phyloP scores from a whole-genome alignment of 2,888 invertebrate genomes.

The Melangyna quadrimaculata region DNA sequence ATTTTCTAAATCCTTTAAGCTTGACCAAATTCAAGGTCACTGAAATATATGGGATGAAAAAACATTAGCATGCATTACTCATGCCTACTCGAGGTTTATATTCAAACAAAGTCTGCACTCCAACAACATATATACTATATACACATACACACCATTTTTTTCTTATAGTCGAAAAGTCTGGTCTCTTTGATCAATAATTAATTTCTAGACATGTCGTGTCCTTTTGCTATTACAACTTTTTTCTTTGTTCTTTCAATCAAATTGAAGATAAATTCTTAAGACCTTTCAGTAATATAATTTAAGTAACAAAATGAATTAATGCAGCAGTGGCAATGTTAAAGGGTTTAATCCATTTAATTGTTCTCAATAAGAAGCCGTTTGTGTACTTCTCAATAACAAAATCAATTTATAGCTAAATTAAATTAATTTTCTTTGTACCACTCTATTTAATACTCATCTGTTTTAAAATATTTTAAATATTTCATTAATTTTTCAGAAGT shows the following conservation, averaged over 20 bases:
- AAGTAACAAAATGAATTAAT: background rate
- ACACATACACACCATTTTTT: background rate
- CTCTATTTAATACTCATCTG: no score
- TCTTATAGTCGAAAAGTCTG: background rate
- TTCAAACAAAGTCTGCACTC: no score
- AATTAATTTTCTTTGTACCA: no score
- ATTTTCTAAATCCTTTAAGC: no score
- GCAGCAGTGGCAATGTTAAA: background rate
- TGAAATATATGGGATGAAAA: no score
- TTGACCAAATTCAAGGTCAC: no score
- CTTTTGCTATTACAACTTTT: background rate
- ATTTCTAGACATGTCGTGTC: background rate
- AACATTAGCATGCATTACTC: no score
- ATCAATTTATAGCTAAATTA: no score
- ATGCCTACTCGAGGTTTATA: background rate
- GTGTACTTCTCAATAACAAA: background rate
- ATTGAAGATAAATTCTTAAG: background rate
- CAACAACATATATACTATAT: no score
- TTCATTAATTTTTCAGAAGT: no score
- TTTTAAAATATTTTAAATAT: no score
- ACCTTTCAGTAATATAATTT: background rate
- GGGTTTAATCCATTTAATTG: background rate
- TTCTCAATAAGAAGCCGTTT: background rate
- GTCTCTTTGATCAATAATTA: background rate
- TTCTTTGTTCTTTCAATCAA: background rate